A percentile compares a stretch with the other conserved stretches of the same genome.
These are phyloP conservation scores for Gallinago paraguaiae DNA, from an alignment of 2,113 vertebrate species.

Conservation along the genomic window DNA sequence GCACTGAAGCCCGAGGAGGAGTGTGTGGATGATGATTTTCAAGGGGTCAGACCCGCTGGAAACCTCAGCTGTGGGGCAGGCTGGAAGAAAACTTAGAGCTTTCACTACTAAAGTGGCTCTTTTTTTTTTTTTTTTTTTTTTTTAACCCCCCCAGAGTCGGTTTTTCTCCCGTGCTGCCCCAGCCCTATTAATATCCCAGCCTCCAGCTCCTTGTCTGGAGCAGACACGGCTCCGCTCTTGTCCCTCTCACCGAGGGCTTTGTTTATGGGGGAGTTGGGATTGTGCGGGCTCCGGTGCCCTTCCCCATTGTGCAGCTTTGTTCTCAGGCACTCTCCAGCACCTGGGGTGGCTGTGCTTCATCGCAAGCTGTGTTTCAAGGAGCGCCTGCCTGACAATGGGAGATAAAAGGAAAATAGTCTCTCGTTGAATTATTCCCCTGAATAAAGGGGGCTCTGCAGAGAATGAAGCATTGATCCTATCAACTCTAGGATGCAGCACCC, in stretches of 20 bases:
- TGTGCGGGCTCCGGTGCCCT: constrained; percentile 1
- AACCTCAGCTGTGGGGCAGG: background rate
- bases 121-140: too few relatives aligned
- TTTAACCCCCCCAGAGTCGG: background rate
- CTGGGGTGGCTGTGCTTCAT: constrained; percentile 53
- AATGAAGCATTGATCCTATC: constrained; percentile 67
- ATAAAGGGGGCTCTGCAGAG: constrained; percentile 64
- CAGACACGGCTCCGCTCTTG: background rate
- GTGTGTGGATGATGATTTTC: background rate
- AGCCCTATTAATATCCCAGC: background rate
- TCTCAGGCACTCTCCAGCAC: constrained; percentile 54
- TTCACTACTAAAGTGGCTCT: background rate
- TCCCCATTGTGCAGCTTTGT: constrained; percentile 54
- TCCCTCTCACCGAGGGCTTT: constrained; percentile 48
- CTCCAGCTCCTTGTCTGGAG: background rate
- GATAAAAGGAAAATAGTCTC: constrained; percentile 63
- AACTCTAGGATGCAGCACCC: constrained; percentile 25
- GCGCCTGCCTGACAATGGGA: constrained; percentile 64
- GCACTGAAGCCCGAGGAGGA: background rate
- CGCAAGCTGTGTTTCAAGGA: constrained; percentile 47
- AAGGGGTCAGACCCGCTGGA: background rate
- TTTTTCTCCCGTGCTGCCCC: constrained; percentile 38
- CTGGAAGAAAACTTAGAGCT: background rate
- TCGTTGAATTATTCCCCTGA: constrained; percentile 59
- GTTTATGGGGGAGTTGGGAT: constrained; percentile 31